Evolutionary conservation across 2,797 vertebrate species (phyloP), one percentile per base, ranked within the genome.

Genomic region (Pterois miles): DNA sequence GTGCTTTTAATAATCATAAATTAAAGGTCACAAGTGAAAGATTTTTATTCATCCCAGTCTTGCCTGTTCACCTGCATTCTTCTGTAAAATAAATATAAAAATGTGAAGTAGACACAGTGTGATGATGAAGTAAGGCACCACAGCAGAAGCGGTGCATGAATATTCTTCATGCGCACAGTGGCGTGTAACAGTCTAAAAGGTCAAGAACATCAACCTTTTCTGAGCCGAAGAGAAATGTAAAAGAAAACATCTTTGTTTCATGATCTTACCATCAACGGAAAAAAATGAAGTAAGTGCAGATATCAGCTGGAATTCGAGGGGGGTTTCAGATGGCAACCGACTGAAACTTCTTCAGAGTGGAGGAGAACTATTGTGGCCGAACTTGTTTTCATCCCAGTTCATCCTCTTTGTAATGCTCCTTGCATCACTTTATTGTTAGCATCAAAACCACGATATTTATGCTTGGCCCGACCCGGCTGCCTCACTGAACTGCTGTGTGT

Each of bases 101-200:
- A 33, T 16, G n/a, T 8, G 7, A 33, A 52, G n/a, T 18, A 34
- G 23, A 73, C 5, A 34, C 31, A 7, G 9, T 69, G 14, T 23
- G 27, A 69, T 59, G 11, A 74, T 52, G 12, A 12, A 59, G 43
- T 57, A 31, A 52, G 59, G 64, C 67, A 62, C 31, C 63, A 65
- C 29, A 65, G 72, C 11, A 50, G 56, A 33, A 22, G 46, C 6
- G 1, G 13, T 25, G 58, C 53, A 56, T 71, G 63, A 12, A 69
- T 72, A 71, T 62, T 70, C 22, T 58, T 71, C 20, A 34, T 71
- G 52, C 20, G 20, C 65, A 64, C 23, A 71, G 58, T 40, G 70
- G 64, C 62, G 36, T 80, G 16, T 56, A 40, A 74, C 46, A 73
- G 71, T 66, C 33, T 22, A 76, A 88, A 90, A 88, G 86, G 87